phyloP scores from a whole-genome alignment of 2,888 invertebrate species.

The Stenotaenia linearis region DNA sequence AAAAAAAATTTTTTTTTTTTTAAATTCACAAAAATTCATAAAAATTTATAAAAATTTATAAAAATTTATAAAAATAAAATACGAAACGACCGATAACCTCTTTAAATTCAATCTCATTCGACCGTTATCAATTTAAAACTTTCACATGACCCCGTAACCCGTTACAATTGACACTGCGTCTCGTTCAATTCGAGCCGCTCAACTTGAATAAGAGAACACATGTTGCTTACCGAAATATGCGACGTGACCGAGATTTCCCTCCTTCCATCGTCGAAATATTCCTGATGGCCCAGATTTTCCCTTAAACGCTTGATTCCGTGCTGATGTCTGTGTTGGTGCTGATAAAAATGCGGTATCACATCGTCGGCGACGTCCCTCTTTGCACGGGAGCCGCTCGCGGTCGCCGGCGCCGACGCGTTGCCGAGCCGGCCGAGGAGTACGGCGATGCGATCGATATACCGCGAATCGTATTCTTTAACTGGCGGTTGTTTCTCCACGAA shows the following conservation, averaged over 20 bases:
- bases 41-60: not conserved
- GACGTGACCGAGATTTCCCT: not conserved
- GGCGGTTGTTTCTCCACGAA: not conserved
- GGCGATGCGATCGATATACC: not conserved
- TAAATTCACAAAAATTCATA: not conserved
- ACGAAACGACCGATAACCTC: no score
- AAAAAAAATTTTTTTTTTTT: not conserved
- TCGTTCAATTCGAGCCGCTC: no score
- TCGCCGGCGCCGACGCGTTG: not conserved
- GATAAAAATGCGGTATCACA: not conserved
- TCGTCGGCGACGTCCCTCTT: not conserved
- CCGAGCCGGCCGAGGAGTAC: not conserved
- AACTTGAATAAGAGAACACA: not conserved
- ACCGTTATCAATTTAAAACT: no score
- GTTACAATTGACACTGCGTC: no score
- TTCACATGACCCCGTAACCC: no score
- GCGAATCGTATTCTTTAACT: not conserved
- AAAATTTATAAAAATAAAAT: no score
- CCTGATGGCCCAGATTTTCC: not conserved
- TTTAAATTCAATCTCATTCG: no score
- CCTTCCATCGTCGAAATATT: not conserved
- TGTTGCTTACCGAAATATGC: constrained; percentile 15
- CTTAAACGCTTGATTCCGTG: not conserved
- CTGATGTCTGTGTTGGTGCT: not conserved
- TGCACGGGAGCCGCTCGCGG: not conserved